Conservation (phyloP, 1,140 invertebrate genomes). For the Meloidogyne floridensis region DNA sequence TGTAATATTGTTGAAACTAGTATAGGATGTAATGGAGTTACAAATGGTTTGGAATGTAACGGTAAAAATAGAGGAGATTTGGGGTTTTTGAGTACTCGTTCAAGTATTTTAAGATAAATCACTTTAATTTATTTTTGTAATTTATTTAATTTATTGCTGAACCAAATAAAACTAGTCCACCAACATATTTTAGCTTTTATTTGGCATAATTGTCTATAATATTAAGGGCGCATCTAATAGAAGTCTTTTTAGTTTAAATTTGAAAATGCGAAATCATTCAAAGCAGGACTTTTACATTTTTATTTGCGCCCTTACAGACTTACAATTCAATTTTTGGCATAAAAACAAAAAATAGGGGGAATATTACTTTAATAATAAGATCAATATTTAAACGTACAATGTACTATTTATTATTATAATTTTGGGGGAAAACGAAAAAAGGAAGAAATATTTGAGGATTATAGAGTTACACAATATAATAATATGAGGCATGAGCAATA, state of each 20-base stretch:
- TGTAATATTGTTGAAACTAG: too few relatives aligned
- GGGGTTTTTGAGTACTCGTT: neutral
- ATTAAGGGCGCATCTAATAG: too few relatives aligned
- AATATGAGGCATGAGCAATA: conserved; percentile 16
- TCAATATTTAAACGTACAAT: neutral
- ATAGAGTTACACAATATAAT: neutral
- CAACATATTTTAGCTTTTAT: neutral
- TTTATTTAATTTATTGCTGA: neutral
- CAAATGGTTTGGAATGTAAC: too few relatives aligned
- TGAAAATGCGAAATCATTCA: neutral
- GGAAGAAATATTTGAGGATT: neutral
- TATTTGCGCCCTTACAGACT: neutral
- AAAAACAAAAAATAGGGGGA: too few relatives aligned
- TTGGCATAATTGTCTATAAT: too few relatives aligned
- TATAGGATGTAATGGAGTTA: too few relatives aligned
- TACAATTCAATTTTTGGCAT: neutral
- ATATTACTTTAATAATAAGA: neutral
- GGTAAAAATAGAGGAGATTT: too few relatives aligned
- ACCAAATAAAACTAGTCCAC: conserved; percentile 6
- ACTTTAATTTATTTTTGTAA: neutral
- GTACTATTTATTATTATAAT: neutral
- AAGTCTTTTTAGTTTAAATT: neutral
- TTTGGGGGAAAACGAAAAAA: neutral
- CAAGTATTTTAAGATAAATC: neutral
- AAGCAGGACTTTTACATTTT: neutral